Evolutionary conservation across 2,113 vertebrate genomes (phyloP).

Genomic region (Nycticryphes semicollaris): DNA sequence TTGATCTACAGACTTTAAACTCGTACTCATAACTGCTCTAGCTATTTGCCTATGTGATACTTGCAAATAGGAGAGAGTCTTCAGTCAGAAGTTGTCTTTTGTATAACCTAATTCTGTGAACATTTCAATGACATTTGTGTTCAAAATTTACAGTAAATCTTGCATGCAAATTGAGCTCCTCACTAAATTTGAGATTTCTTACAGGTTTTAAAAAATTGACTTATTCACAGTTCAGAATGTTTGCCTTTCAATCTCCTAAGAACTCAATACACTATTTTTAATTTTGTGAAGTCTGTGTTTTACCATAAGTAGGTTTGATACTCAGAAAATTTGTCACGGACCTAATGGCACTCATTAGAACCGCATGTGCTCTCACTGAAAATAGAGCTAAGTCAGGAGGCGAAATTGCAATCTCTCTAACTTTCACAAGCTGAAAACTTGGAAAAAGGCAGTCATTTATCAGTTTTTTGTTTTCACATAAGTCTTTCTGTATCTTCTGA

Average conservation of each 20-base stretch:
- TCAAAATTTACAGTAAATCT: conserved; percentile 33
- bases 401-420: conserved; percentile 23
- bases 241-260: conserved; percentile 54
- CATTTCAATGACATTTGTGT: conserved; percentile 42
- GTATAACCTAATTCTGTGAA: conserved; percentile 40
- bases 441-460: background rate
- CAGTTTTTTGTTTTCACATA: background rate
- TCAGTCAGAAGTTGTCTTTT: conserved; percentile 48
- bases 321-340: conserved; percentile 44
- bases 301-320: conserved; percentile 36
- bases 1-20: conserved; percentile 67
- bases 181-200: conserved; percentile 48
- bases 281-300: conserved; percentile 57
- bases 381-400: conserved; percentile 43
- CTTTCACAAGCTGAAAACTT: conserved; percentile 33
- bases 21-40: background rate
- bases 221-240: conserved; percentile 59
- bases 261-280: conserved; percentile 53
- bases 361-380: conserved; percentile 37
- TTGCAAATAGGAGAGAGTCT: conserved; percentile 40
- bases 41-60: conserved; percentile 22
- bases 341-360: conserved; percentile 50
- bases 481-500: background rate
- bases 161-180: conserved; percentile 23
- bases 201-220: conserved; percentile 40